Evolutionary conservation across 2,113 vertebrate species (phyloP).

Genomic region (Apteryx mantelli): DNA sequence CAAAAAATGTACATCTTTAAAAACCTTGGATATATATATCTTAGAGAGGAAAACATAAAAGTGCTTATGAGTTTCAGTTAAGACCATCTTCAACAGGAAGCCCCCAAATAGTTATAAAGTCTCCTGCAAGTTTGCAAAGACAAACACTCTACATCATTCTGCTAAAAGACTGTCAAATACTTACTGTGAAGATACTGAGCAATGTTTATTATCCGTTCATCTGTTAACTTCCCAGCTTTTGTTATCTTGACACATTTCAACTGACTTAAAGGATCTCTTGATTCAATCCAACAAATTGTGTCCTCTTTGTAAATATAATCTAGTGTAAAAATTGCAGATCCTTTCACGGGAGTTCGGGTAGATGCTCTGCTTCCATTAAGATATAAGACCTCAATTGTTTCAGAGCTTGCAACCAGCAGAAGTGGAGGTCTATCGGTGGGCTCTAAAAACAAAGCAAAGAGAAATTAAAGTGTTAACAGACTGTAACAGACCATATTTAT

Average conservation of each 20-base stretch:
- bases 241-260: conserved; percentile 85
- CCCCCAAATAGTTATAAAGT: not conserved
- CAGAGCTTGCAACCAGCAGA: conserved; percentile 84
- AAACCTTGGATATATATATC: not conserved
- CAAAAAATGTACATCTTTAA: not conserved
- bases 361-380: conserved; percentile 87
- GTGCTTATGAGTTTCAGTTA: not conserved
- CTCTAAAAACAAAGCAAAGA: conserved; percentile 76
- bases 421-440: conserved; percentile 85
- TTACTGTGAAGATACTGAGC: conserved; percentile 88
- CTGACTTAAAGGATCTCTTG: conserved; percentile 83
- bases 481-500: not conserved
- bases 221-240: conserved; percentile 78
- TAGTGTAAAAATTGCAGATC: conserved; percentile 84
- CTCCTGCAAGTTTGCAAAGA: not conserved
- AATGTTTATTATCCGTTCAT: conserved; percentile 83
- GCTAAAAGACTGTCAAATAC: conserved; percentile 50
- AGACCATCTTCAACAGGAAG: not conserved
- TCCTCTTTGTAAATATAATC: conserved; percentile 89
- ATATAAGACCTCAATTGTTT: conserved; percentile 83
- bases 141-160: not conserved
- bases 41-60: not conserved
- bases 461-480: not conserved
- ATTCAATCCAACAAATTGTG: conserved; percentile 90
- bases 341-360: conserved; percentile 75